Evolutionary conservation across 2,797 vertebrate species (phyloP).

Genomic region (Alexandromys oeconomus): DNA sequence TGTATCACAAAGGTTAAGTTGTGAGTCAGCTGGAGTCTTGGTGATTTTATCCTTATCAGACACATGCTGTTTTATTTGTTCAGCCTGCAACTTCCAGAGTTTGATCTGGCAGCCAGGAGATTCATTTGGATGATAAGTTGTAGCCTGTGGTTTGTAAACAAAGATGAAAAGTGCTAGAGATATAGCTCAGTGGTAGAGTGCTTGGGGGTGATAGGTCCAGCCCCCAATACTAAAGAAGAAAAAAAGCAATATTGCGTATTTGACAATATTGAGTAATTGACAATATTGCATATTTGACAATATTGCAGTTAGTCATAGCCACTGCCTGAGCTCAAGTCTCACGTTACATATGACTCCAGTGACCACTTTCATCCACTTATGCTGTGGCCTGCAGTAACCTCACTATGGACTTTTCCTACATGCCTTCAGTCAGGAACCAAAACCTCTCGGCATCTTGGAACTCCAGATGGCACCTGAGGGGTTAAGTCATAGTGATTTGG

Average conservation of each 20-base stretch:
- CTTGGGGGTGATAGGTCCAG: background rate
- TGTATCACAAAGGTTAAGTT: background rate
- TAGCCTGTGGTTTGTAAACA: background rate
- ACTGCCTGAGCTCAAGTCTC: background rate
- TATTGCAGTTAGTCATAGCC: background rate
- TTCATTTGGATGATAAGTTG: background rate
- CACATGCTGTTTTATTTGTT: background rate
- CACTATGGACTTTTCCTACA: background rate
- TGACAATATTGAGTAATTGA: background rate
- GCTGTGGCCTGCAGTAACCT: background rate
- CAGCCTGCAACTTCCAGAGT: background rate
- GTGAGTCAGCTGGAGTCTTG: conserved; percentile 10
- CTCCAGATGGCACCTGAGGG: background rate
- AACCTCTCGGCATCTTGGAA: background rate
- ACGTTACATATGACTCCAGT: background rate
- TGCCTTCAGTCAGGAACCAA: background rate
- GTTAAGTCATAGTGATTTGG: background rate
- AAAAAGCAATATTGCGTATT: background rate
- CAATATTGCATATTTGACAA: background rate
- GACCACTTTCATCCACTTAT: background rate
- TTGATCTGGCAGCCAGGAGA: background rate
- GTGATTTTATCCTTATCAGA: background rate
- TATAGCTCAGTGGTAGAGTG: background rate
- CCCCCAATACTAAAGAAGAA: background rate
- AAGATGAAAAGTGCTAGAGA: background rate